phyloP scores from a whole-genome alignment of 2,888 invertebrate species.

The Erebia ligea region DNA sequence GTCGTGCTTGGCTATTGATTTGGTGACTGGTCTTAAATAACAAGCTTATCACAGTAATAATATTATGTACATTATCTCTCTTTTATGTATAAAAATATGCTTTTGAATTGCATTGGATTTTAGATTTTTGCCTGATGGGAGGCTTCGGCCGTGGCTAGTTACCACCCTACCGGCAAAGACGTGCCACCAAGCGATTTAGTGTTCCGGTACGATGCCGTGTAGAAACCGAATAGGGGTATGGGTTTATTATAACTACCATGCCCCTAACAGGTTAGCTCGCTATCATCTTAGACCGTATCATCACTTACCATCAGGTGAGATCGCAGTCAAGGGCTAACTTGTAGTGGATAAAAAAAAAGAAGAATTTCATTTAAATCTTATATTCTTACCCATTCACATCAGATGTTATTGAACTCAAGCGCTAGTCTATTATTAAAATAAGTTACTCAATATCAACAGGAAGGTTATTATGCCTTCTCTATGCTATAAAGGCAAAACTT shows the following conservation, averaged over 20 bases:
- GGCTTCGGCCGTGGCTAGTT: too few species aligned
- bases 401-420: not conserved
- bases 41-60: not conserved
- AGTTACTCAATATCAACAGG: not conserved
- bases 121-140: too few species aligned
- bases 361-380: not conserved
- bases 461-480: not conserved
- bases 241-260: too few species aligned
- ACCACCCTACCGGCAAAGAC: too few species aligned
- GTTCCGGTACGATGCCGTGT: too few species aligned
- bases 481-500: constrained; percentile 7
- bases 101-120: not conserved
- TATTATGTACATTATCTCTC: not conserved
- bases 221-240: too few species aligned
- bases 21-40: not conserved
- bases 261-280: too few species aligned
- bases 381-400: not conserved
- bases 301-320: too few species aligned
- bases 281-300: too few species aligned
- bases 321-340: too few species aligned
- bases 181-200: too few species aligned
- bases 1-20: constrained; percentile 15
- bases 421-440: not conserved
- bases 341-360: too few species aligned
- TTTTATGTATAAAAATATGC: not conserved